Conservation (phyloP, 53 echinoderm and acorn worm species). For the Echinometra lucunter region DNA sequence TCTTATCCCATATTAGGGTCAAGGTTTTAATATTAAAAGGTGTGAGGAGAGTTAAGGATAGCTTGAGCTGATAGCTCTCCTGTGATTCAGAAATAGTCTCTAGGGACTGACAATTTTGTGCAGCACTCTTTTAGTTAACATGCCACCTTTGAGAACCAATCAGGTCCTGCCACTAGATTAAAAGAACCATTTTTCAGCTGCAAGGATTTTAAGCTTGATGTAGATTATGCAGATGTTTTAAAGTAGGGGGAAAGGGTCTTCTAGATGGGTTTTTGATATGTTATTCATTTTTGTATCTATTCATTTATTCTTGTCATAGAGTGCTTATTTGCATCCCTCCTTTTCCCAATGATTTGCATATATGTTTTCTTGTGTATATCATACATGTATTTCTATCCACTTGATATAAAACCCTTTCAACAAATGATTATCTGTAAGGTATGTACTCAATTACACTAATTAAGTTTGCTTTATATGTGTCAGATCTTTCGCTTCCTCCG, state of each 20-base stretch:
- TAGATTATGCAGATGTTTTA: background rate
- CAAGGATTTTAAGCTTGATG: background rate
- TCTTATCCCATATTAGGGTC: constrained; percentile 49
- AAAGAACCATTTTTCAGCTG: no score
- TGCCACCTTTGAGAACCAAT: background rate
- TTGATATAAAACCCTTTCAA: background rate
- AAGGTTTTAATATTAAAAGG: constrained; percentile 45
- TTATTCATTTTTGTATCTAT: no score
- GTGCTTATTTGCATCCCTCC: no score
- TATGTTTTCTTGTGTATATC: background rate
- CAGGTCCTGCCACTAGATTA: no score
- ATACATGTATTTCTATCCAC: background rate
- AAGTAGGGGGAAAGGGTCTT: background rate
- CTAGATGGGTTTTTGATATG: no score
- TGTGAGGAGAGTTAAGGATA: constrained; percentile 44
- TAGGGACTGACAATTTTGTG: background rate
- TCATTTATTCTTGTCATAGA: no score
- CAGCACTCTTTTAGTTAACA: background rate
- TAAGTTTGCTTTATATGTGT: background rate
- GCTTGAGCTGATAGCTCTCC: constrained; percentile 15
- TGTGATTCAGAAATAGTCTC: constrained; percentile 1
- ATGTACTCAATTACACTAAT: background rate
- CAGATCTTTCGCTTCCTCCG: background rate
- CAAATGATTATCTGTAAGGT: constrained; percentile 2
- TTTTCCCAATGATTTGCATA: background rate